These are phyloP conservation scores for Malurus elegans DNA, from an alignment of 2,113 vertebrate genomes.

Conservation along the genomic window DNA sequence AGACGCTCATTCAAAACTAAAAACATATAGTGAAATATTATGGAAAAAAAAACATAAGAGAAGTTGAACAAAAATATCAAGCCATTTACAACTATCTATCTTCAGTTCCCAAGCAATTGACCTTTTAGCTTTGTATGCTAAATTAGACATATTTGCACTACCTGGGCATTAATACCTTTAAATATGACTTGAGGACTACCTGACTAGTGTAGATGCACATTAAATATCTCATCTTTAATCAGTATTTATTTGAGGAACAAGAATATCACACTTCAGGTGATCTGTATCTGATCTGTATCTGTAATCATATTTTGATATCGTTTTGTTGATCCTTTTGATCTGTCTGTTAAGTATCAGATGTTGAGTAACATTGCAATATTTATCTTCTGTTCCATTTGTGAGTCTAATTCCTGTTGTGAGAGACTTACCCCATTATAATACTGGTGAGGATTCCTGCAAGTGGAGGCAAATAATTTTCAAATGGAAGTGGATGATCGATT, in stretches of 20 bases:
- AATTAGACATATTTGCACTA: not conserved
- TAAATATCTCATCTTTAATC: not conserved
- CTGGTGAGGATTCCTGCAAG: not conserved
- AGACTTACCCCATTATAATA: rapidly evolving
- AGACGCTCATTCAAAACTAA: not conserved
- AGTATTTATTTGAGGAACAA: not conserved
- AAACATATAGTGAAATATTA: not conserved
- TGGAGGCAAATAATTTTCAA: not conserved
- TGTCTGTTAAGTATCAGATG: not conserved
- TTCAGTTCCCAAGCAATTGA: not conserved
- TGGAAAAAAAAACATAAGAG: not conserved
- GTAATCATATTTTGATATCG: not conserved
- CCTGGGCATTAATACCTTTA: not conserved
- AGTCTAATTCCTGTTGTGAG: not conserved
- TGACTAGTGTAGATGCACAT: not conserved
- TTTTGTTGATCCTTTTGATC: not conserved
- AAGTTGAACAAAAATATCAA: not conserved
- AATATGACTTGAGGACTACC: not conserved
- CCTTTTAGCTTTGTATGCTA: not conserved
- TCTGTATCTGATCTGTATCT: too few relatives aligned
- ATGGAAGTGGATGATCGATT: not conserved
- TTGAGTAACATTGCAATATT: not conserved
- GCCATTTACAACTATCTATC: not conserved
- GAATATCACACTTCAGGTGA: not conserved
- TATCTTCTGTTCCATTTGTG: not conserved